Conservation (phyloP, 1,140 invertebrate genomes). For the roundworm (Caenorhabditis elegans) region WBcel235 BX284606.5:1325001-1325500, state of each 20-base stretch:
- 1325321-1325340: constrained; percentile 91
- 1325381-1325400: too few species aligned
- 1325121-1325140: constrained; percentile 90
- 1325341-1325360: constrained; percentile 77
- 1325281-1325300: constrained; percentile 92
- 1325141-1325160: constrained; percentile 74
- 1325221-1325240: constrained; percentile 93
- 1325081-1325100: constrained; percentile 72
- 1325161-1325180: constrained; percentile 51
- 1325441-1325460: background rate
- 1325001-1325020: background rate
- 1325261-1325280: constrained; percentile 85
- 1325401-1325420: too few species aligned
- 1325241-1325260: constrained; percentile 93
- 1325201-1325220: constrained; percentile 76
- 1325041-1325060: background rate
- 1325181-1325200: background rate
- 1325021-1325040: background rate
- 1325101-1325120: constrained; percentile 98
- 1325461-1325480: constrained; percentile 12
- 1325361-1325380: constrained; percentile 82
- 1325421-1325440: background rate
- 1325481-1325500: constrained; percentile 75
- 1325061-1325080: background rate
- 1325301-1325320: constrained; percentile 86